Percentiles rank a stretch among this genome's conserved stretches.
These are phyloP conservation scores for Stegana nigrithorax DNA, from an alignment of 2,888 invertebrate species.

Conservation along the genomic window DNA sequence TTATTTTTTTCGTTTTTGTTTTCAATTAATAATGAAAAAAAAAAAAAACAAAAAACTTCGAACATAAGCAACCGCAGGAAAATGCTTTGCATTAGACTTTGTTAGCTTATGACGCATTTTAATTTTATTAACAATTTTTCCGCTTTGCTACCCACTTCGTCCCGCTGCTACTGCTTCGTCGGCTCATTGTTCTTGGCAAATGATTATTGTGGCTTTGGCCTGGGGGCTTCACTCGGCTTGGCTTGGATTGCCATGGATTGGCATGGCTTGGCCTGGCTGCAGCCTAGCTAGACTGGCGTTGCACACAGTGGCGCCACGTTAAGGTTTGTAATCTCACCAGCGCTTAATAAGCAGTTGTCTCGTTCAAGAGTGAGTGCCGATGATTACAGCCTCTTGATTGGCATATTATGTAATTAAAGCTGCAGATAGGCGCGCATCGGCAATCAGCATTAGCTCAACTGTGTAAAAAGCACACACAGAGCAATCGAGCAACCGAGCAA, in stretches of 20 bases:
- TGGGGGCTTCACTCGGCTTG: neutral
- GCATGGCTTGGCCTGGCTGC: neutral
- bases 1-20: neutral
- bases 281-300: neutral
- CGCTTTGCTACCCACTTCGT: too few species aligned
- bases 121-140: too few species aligned
- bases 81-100: neutral
- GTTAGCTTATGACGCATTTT: neutral
- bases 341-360: neutral
- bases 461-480: too few species aligned
- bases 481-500: too few species aligned
- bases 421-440: too few species aligned
- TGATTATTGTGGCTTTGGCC: too few species aligned
- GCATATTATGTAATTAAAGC: conserved; percentile 10
- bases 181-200: too few species aligned
- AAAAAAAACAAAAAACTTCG: too few species aligned
- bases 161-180: neutral
- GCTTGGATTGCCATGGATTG: neutral
- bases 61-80: too few species aligned
- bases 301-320: conserved; percentile 5
- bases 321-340: neutral
- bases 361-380: neutral
- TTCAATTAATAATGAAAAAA: too few species aligned
- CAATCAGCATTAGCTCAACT: too few species aligned
- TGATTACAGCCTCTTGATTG: conserved; percentile 5